Evolutionary conservation across 2,888 invertebrate genomes (phyloP), one percentile per base, ranked within the genome.

Genomic region (Stenodema calcarata): DNA sequence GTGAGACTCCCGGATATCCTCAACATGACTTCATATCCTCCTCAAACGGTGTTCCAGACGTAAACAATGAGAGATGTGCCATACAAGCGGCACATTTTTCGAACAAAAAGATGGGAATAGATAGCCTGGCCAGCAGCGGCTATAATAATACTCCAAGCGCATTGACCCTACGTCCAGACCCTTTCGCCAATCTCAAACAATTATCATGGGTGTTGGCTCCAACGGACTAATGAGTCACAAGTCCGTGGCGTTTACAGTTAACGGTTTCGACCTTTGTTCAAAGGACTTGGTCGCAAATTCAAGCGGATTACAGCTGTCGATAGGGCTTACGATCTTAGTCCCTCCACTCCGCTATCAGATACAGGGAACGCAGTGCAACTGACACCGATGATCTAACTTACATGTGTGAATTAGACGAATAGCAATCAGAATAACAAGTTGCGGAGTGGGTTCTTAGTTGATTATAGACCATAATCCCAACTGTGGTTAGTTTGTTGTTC

Each of bases 1-100:
- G 18, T 73, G 62, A 62, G 23, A 18, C 73, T 41, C 35, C 73
- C 73, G 73, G 73, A 73, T 73, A 73, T 73, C 73, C 73, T 73
- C 73, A 62, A 73, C 35, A 73, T 73, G 73, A 73, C 30, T 41
- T 16, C 73, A 73, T 73, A 35, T 73, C 73, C 73, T 73, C 18
- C 73, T 62, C 73, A 73, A 73, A 73, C 73, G 30, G 41, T 16
- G n/a, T 7, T 73, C 16, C 16, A 73, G 35, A 35, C 41, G 35
- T 73, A 73, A 73, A 73, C 73, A 73, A 73, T 73, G 62, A 62
- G 47, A 47, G 47, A 47, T 47, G 47, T 47, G 47, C 47, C 47
- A 12, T 47, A 47, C 47, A 12, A 47, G 47, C 47, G 47, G 7
- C 1, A 2, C 23, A 16, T 54, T 62, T 62, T 23, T 62, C 9